A percentile compares a stretch with the other conserved stretches of the same genome.
phyloP scores from a whole-genome alignment of 2,888 invertebrate species.

The Hydraecia micacea region DNA sequence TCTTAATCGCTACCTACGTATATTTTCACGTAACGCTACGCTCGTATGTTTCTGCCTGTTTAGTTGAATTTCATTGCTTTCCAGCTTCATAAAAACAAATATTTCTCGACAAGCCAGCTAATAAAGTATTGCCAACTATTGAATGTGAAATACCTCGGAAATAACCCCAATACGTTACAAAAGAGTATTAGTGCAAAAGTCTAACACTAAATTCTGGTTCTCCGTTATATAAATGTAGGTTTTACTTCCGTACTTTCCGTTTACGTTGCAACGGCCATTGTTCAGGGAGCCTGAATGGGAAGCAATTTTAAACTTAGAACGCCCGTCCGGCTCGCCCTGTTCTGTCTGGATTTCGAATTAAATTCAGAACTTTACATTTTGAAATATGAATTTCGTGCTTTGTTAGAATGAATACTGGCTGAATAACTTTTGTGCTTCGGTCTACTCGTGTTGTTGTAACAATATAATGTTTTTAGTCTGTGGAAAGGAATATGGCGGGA shows the following conservation, averaged over 20 bases:
- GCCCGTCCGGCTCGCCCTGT: constrained; percentile 50
- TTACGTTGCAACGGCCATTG: constrained; percentile 65
- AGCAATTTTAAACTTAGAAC: constrained; percentile 79
- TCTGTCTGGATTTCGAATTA: constrained; percentile 62
- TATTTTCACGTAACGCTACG: neutral
- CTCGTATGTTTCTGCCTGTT: too few relatives aligned
- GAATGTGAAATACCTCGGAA: neutral
- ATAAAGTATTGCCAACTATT: constrained; percentile 4
- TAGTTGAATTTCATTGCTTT: too few relatives aligned
- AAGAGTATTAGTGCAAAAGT: constrained; percentile 29
- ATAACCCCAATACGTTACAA: constrained; percentile 25
- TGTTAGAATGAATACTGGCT: constrained; percentile 41
- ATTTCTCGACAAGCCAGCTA: neutral
- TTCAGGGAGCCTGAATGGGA: constrained; percentile 72
- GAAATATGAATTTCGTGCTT: constrained; percentile 55
- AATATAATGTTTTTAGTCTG: constrained; percentile 34
- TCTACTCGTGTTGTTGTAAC: constrained; percentile 13
- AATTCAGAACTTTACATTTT: constrained; percentile 60
- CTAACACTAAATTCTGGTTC: constrained; percentile 42
- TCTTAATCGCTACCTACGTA: neutral
- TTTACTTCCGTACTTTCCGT: constrained; percentile 61
- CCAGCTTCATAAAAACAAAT: neutral
- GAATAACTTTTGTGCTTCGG: constrained; percentile 38
- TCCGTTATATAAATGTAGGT: constrained; percentile 50
- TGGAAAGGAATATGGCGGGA: constrained; percentile 11